Conservation (phyloP, 2,888 invertebrate genomes). For the Agonum fuliginosum region DNA sequence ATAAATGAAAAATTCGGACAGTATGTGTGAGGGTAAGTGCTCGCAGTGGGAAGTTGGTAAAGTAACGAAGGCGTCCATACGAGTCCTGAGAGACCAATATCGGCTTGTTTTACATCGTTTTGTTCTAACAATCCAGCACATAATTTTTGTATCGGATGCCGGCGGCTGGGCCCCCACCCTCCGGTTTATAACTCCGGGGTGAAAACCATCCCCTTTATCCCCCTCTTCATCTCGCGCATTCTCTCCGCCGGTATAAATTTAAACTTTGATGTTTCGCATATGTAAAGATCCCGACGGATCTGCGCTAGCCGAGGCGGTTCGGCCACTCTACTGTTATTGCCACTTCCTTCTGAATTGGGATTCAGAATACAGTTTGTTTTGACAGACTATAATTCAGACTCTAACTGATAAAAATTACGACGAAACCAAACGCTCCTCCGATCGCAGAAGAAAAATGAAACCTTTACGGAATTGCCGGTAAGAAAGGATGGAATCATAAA, state of each 20-base stretch:
- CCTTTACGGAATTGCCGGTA: slow-evolving; percentile 26
- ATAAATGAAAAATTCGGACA: too few species aligned
- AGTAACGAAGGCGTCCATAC: slow-evolving; percentile 64
- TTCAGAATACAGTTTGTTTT: slow-evolving; percentile 69
- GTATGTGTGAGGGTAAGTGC: slow-evolving; percentile 3
- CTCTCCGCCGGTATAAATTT: slow-evolving; percentile 62
- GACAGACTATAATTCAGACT: slow-evolving; percentile 71
- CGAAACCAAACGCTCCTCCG: slow-evolving; percentile 35
- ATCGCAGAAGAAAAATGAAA: slow-evolving; percentile 42
- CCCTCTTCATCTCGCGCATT: slow-evolving; percentile 60
- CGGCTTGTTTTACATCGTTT: slow-evolving; percentile 75
- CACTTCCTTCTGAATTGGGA: slow-evolving; percentile 69
- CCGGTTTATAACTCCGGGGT: background rate
- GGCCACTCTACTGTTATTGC: slow-evolving; percentile 71
- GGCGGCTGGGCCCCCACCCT: slow-evolving; percentile 31
- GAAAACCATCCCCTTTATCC: background rate
- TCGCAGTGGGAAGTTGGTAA: slow-evolving; percentile 3
- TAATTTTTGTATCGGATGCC: slow-evolving; percentile 61
- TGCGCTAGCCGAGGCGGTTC: background rate
- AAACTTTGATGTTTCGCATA: slow-evolving; percentile 62
- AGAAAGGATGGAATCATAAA: slow-evolving; percentile 25
- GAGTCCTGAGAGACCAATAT: slow-evolving; percentile 71
- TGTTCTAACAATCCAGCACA: slow-evolving; percentile 73
- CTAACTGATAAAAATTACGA: slow-evolving; percentile 68
- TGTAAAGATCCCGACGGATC: slow-evolving; percentile 57